Evolutionary conservation across 2,113 vertebrate species (phyloP), one percentile per base, ranked within the genome.

Genomic region (Equus quagga): DNA sequence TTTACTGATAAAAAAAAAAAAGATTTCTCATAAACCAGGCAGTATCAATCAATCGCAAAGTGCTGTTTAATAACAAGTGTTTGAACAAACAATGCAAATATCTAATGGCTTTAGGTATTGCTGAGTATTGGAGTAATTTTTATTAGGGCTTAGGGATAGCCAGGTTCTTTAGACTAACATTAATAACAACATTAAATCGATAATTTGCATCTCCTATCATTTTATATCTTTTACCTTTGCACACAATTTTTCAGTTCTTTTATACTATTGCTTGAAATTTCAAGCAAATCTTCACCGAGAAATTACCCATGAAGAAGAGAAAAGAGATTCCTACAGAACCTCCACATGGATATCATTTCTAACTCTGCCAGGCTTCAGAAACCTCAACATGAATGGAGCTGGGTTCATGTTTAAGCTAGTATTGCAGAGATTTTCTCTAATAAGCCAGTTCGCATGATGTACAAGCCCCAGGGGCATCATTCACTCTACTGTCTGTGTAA

Each of bases 1-100:
- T 98, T 99, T 98, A 97, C 98, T 99, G 97, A 91, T 92, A 93
- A 97, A 97, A 97, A 96, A 98, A 98, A 97, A 96, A 98, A 98
- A 97, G 18, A 67, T 44, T 84, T 93, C 80, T 85, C 91, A 94
- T 51, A 85, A 92, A 67, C 4, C n/a, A 91, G 36, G 78, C 21
- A 92, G 72, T 96, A 92, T 58, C 62, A 95, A 46, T 84, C 46
- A 87, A 70, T 49, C 58, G 94, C 65, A 88, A 88, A 88, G 31
- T 5, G 89, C 1, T 80, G n/a, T 87, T 97, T 96, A 93, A 58
- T 81, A 80, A 69, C 9, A 94, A 73, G 18, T 84, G 2, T 90
- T 93, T 96, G 28, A 90, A 76, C 9, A 33, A 85, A 73, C 36
- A 94, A 81, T 26, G 13, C 8, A 96, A 92, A 58, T 44, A 96